phyloP scores from a whole-genome alignment of 2,113 vertebrate genomes.

The Pituophis catenifer region DNA sequence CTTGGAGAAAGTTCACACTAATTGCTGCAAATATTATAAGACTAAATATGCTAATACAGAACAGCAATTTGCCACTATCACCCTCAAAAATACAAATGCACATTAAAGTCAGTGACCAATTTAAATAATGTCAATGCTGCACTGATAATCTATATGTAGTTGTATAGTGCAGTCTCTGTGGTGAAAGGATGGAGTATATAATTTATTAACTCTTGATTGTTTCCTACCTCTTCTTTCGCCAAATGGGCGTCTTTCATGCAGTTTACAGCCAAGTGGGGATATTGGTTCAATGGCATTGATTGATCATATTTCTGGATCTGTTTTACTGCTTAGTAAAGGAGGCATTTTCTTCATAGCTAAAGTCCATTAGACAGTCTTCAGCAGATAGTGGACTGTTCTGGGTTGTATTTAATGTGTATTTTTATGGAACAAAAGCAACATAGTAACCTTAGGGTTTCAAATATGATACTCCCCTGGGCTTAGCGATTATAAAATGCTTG shows the following conservation, averaged over 20 bases:
- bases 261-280: not conserved
- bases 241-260: not conserved
- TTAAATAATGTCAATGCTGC: not conserved
- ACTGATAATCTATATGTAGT: not conserved
- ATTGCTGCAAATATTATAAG: not conserved
- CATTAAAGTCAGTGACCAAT: not conserved
- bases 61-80: not conserved
- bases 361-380: not conserved
- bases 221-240: not conserved
- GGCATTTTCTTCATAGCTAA: not conserved
- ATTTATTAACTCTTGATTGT: not conserved
- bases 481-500: not conserved
- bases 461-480: not conserved
- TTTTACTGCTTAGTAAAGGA: not conserved
- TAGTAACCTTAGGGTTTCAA: not conserved
- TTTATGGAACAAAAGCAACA: not conserved
- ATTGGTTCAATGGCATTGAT: not conserved
- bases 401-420: not conserved
- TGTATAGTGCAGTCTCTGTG: not conserved
- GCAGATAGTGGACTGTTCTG: not conserved
- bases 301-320: not conserved
- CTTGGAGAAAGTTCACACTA: not conserved
- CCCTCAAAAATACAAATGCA: not conserved
- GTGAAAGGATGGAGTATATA: not conserved
- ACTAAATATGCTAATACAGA: not conserved